Percentiles rank a stretch among this genome's conserved stretches.
These are phyloP conservation scores for Heliornis fulica DNA, from an alignment of 2,113 vertebrate genomes.

Conservation along the genomic window DNA sequence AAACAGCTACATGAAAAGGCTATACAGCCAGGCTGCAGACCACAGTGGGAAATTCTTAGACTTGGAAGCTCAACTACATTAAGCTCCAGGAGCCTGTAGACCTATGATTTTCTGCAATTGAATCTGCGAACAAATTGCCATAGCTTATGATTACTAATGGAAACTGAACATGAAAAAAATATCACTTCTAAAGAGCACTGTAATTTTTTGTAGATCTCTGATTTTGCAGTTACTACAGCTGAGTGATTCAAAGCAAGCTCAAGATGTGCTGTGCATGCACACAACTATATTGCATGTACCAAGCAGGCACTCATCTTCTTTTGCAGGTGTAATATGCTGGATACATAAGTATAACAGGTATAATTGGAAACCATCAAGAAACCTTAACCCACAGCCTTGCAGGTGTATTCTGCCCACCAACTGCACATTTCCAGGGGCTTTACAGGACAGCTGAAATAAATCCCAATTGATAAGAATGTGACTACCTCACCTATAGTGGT, in stretches of 20 bases:
- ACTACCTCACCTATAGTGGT: slow-evolving; percentile 87
- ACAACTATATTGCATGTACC: not conserved
- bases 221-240: not conserved
- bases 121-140: not conserved
- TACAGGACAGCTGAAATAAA: not conserved
- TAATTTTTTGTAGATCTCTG: not conserved
- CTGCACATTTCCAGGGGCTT: not conserved
- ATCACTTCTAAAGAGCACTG: not conserved
- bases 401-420: not conserved
- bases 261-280: not conserved
- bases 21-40: not conserved
- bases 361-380: not conserved
- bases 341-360: not conserved
- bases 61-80: not conserved
- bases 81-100: not conserved
- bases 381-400: not conserved
- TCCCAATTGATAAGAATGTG: not conserved
- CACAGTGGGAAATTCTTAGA: not conserved
- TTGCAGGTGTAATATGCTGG: not conserved
- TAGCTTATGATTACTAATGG: not conserved
- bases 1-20: not conserved
- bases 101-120: not conserved
- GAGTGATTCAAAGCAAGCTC: not conserved
- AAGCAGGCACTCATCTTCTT: not conserved
- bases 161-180: not conserved